Evolutionary conservation across 1,140 invertebrate genomes (phyloP).

Genomic region (Melanaphis sacchari): DNA sequence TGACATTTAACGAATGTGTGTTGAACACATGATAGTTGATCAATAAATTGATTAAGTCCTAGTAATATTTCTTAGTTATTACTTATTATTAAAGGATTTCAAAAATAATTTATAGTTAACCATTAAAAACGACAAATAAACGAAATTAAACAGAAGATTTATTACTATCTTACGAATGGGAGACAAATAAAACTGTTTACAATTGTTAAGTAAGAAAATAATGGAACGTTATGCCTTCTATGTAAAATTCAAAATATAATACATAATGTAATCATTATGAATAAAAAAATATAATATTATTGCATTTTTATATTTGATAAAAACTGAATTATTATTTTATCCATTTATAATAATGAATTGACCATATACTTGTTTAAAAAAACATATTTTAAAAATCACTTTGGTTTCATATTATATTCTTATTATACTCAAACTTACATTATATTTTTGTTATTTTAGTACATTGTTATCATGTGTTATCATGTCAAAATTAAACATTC

Average conservation of each 20-base stretch:
- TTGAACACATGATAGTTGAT: neutral
- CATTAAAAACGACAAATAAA: conserved; percentile 27
- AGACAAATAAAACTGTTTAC: neutral
- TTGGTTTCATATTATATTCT: neutral
- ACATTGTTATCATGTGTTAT: neutral
- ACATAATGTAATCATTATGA: neutral
- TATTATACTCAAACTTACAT: neutral
- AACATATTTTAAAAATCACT: neutral
- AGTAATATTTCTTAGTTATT: conserved; percentile 11
- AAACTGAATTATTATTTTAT: neutral
- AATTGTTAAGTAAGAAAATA: neutral
- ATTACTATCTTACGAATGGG: neutral
- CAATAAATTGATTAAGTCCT: conserved; percentile 18
- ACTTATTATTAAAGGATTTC: neutral
- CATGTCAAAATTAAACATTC: neutral
- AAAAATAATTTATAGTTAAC: neutral
- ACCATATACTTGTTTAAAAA: too few species aligned
- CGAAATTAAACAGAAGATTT: conserved; percentile 35
- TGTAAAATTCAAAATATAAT: neutral
- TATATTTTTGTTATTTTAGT: neutral
- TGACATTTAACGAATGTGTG: conserved; percentile 17
- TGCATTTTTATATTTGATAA: neutral
- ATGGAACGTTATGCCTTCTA: neutral
- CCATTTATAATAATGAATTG: neutral
- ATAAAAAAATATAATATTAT: neutral